phyloP scores from a whole-genome alignment of 2,113 vertebrate genomes.

The Otus sunia region DNA sequence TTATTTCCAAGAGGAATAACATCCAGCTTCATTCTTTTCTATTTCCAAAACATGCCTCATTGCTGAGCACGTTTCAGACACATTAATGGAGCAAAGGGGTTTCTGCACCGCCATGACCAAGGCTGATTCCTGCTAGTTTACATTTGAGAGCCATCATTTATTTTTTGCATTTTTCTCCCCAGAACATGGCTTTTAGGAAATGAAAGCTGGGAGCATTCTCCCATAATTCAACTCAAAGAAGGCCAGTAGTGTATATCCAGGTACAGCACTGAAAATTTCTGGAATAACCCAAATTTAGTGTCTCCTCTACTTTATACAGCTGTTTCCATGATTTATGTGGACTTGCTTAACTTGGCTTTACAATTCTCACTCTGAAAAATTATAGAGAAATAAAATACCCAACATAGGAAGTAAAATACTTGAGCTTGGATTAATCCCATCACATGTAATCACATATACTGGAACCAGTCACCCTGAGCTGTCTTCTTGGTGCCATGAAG shows the following conservation, averaged over 20 bases:
- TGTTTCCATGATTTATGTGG: background rate
- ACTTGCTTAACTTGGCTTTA: background rate
- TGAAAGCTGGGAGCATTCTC: background rate
- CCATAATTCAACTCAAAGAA: background rate
- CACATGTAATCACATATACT: fast-evolving
- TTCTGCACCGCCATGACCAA: background rate
- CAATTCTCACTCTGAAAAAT: background rate
- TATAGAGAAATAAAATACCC: background rate
- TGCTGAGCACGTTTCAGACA: background rate
- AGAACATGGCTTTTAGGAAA: background rate
- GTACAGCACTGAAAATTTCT: background rate
- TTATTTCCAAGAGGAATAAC: background rate
- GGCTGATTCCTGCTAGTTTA: background rate
- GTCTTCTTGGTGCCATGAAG: background rate
- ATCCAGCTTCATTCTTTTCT: background rate
- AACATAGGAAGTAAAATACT: background rate
- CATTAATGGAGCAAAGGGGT: background rate
- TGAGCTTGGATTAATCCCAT: background rate
- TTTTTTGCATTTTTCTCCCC: background rate
- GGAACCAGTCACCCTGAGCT: background rate
- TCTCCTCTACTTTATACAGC: background rate
- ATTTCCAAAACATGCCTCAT: background rate
- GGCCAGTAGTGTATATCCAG: background rate
- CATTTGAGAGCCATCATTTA: background rate
- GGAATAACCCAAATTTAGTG: background rate